These are phyloP conservation scores for Theonella swinhoei DNA, from an alignment of 37 sponge, comb jelly and placozoan genomes.

Conservation along the genomic window DNA sequence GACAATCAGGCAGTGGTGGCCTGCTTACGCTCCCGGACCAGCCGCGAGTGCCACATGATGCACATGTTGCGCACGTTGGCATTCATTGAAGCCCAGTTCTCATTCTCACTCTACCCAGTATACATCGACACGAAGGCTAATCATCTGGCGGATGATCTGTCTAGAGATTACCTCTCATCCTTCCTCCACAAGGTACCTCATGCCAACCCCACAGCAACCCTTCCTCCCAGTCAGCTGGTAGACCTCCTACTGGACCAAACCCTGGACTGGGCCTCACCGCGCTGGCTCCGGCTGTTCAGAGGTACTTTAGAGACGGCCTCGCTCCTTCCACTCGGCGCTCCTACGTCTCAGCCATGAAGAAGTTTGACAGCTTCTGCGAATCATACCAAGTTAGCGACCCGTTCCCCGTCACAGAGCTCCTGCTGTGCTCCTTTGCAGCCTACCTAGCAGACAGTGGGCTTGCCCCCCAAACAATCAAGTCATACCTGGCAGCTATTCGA, in stretches of 20 bases:
- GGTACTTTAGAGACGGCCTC: too few relatives aligned
- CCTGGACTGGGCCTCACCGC: too few relatives aligned
- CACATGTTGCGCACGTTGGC: conserved; percentile 1
- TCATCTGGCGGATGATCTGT: conserved; percentile 4
- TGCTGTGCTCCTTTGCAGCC: too few relatives aligned
- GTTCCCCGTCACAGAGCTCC: too few relatives aligned
- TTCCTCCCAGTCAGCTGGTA: background rate
- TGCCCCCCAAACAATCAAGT: background rate
- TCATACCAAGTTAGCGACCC: too few relatives aligned
- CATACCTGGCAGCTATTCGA: conserved; percentile 5
- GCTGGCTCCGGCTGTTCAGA: too few relatives aligned
- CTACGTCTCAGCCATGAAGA: too few relatives aligned
- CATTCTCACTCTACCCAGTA: background rate
- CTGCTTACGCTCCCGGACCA: background rate
- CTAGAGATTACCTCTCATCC: too few relatives aligned
- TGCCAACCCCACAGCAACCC: background rate
- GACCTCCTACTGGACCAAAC: conserved; percentile 3
- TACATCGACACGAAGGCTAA: background rate
- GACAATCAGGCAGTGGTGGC: too few relatives aligned
- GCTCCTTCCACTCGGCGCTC: too few relatives aligned
- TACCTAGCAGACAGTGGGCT: too few relatives aligned
- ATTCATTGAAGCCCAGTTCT: conserved; percentile 13
- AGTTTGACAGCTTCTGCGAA: too few relatives aligned
- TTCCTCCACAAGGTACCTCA: background rate
- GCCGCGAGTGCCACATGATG: conserved; percentile 6